Evolutionary conservation across 1,140 invertebrate species (phyloP), one percentile per base, ranked within the genome.

Genomic region (Belonocnema kinseyi): DNA sequence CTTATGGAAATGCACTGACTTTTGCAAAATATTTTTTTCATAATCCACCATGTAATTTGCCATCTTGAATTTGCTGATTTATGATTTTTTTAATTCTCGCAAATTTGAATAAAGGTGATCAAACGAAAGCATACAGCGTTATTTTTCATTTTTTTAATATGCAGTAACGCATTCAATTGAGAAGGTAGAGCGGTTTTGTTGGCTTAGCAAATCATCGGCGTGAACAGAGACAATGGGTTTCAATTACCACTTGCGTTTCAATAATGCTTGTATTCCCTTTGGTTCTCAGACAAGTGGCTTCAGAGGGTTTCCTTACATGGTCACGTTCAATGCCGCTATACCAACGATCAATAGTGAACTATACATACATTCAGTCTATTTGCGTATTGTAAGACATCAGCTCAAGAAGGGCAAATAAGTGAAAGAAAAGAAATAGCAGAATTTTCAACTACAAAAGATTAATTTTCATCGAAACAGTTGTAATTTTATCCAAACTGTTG

Each of bases 201-300:
- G 53, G 17, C 53, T 54, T 17, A 19, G 17, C 53, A n/a, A 10
- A 54, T 54, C 53, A 54, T 54, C 53, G 53, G 56, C 56, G 56
- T 58, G 56, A 58, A 58, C 19, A 58, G 56, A 58, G 56, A 58
- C 56, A 58, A 58, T 58, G 19, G 56, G 56, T 26, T 21, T 58
- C 17, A 21, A 58, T 58, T 58, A 58, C 56, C 56, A 58, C 56
- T 58, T 58, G 56, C 56, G 56, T 58, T 58, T 58, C 56, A 58
- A 58, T 58, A 58, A 58, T 19, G 56, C 19, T 21, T 58, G 53
- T 17, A 54, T 54, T 54, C 53, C 53, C 53, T 54, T 54, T 54
- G 53, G 53, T 54, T 54, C 53, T 17, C 56, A 58, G 8, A 58
- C 56, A 58, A 58, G 53, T 54, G 53, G n/a, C 53, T 54, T 58